Base-by-base conservation (phyloP, 2,888 invertebrate genomes). In the Argyresthia goedartella region DNA sequence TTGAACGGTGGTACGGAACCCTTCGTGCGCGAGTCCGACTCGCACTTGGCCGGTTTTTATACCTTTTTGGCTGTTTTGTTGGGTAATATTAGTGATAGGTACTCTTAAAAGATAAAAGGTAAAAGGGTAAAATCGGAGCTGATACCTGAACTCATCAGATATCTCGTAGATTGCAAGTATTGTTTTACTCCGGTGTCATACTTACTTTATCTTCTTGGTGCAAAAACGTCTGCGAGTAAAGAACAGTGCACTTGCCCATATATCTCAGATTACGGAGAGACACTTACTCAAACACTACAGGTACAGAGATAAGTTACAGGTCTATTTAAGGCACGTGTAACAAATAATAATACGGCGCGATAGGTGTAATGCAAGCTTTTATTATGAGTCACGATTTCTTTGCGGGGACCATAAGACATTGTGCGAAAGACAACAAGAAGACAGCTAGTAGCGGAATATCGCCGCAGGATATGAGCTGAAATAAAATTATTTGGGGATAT, bases 221-320 rank as follows among this genome's bases (percentile, higher is more conserved):
- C 43, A 43, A 58, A 25, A 57, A 51, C 47, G 54, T 52, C 41
- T 49, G 14, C 50, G 41, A 44, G 41, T 39, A 50, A 50, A 15
- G 50, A 15, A 13, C 53, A 62, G 58, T 59, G 51, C 44, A 43
- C 59, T 54, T 57, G 60, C 60, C 55, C 64, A 65, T 69, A 63
- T 54, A 67, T 69, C 68, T 66, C 65, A 65, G 67, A 64, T 63
- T 63, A 67, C 62, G 63, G 51, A 59, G 56, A 49, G 63, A 65
- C 67, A 67, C 63, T 66, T 64, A 67, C 65, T 67, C 65, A 63
- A 65, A 63, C 49, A 48, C 56, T 56, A 60, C 62, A 65, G 61
- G 60, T 60, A 61, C 60, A 56, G 55, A 54, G 62, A 60, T 59
- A 59, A 54, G 15, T 52, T 52, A 55, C 52, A 51, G 48, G 55